Base-by-base conservation (phyloP, 1,140 invertebrate genomes). In the Atta cephalotes region DNA sequence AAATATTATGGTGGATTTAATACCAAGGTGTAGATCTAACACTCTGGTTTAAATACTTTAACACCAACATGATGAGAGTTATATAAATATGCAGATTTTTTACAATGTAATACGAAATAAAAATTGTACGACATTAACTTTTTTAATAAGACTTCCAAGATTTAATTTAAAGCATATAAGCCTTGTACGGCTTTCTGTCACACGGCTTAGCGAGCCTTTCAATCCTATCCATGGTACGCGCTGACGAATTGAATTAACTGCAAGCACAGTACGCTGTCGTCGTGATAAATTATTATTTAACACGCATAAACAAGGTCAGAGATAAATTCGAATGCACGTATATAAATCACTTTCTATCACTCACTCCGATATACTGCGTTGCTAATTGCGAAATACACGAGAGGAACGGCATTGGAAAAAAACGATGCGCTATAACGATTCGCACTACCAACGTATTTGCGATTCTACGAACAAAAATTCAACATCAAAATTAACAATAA, bases 281-380 rank as follows among this genome's bases (percentile, higher is more conserved):
- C 56, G 31, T 28, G 68, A 74, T 74, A 82, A 84, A 84, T 84
- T 84, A 84, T 74, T 76, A 84, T 84, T 84, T 76, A 84, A 84
- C 70, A 56, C 39, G 16, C 35, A 45, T 49, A 71, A 39, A 16
- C 45, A 63, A 25, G 51, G 53, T 1, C 31, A 56, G 80, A 62
- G 56, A 82, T 72, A 82, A 84, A 74, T 84, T n/a, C 18, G 21
- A 9, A 51, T 31, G 53, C 70, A 28, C 25, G 39, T 18, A 16
- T 28, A 72, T 76, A 84, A 84, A 84, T 84, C 58, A 63, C 70
- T 28, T 82, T 62, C 80, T 82, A 82, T 72, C 35, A 62, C 7
- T 74, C 25, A 60, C 9, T 14, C 39, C 25, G 56, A 74, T 84
- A 76, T 74, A 74, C 39, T 51, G 21, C 39, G 12, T 84, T 35